A percentile compares a stretch with the other conserved stretches of the same genome.
Evolutionary conservation across 2,113 vertebrate species (phyloP).

Genomic region (Charadrius vociferus): DNA sequence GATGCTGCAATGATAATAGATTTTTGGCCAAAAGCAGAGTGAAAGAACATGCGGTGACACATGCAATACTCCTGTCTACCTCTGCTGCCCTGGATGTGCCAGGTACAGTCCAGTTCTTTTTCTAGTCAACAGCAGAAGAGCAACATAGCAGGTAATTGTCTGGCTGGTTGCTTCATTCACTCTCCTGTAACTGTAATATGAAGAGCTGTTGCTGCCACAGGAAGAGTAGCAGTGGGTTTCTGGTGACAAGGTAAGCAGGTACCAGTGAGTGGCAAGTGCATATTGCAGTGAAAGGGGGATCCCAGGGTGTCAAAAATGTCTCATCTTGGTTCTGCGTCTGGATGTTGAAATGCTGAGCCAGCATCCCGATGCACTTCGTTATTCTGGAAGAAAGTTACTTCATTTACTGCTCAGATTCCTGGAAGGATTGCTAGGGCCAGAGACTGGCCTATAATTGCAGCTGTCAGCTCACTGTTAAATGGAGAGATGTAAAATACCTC

Average conservation of each 20-base stretch:
- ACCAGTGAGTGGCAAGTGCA: not conserved
- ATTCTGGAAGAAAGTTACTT: not conserved
- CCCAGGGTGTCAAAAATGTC: not conserved
- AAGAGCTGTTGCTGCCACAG: not conserved
- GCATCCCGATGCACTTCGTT: not conserved
- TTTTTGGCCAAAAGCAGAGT: not conserved
- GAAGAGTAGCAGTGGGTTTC: not conserved
- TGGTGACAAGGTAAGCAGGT: not conserved
- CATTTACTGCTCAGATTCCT: constrained; percentile 2
- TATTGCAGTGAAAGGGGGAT: not conserved
- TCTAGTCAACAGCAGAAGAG: not conserved
- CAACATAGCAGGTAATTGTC: not conserved
- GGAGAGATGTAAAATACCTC: constrained; percentile 54
- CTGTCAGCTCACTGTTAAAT: constrained; percentile 61
- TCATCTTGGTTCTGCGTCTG: not conserved
- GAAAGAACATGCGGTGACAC: not conserved
- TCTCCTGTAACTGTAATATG: not conserved
- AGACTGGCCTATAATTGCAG: constrained; percentile 37
- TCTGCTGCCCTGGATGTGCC: not conserved
- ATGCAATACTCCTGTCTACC: not conserved
- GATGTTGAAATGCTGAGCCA: not conserved
- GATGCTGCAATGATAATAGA: not conserved
- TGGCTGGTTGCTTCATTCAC: not conserved
- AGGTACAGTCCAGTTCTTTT: not conserved
- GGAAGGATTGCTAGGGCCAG: not conserved